These are phyloP conservation scores for Myiopsitta monachus DNA, from an alignment of 2,113 vertebrate species.

Conservation along the genomic window DNA sequence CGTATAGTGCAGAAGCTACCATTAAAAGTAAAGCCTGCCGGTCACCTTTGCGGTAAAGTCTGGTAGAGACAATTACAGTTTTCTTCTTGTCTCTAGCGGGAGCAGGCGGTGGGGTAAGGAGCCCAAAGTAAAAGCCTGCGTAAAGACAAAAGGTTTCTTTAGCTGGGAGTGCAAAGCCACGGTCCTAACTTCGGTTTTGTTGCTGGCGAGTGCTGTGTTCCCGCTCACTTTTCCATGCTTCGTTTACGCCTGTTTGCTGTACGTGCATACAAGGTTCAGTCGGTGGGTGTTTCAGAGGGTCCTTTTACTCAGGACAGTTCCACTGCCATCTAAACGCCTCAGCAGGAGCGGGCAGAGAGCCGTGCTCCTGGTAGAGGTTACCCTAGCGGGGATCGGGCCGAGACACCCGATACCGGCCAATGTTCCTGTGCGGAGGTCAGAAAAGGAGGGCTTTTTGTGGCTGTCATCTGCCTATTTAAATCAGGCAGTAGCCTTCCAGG, in stretches of 20 bases:
- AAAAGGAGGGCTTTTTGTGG: not conserved
- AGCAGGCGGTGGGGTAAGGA: not conserved
- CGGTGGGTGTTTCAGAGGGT: rapidly evolving
- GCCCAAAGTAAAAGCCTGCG: not conserved
- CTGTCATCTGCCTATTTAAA: not conserved
- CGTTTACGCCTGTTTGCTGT: not conserved
- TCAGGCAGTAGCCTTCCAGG: not conserved
- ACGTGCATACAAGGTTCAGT: rapidly evolving
- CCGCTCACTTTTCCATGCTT: not conserved
- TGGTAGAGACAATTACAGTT: not conserved
- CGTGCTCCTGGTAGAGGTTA: no score
- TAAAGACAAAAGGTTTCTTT: not conserved
- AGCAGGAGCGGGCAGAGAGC: not conserved
- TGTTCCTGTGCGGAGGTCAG: not conserved
- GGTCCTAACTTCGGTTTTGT: not conserved
- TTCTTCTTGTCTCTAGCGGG: not conserved
- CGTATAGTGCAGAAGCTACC: rapidly evolving
- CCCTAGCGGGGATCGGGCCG: no score
- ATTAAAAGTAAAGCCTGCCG: not conserved
- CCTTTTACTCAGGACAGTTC: not conserved
- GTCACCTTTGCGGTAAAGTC: not conserved
- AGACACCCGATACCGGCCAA: rapidly evolving
- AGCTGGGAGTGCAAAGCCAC: not conserved
- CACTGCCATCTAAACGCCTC: not conserved
- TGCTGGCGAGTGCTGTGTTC: not conserved